phyloP scores from a whole-genome alignment of 2,113 vertebrate species.

The Lutjanus erythropterus region DNA sequence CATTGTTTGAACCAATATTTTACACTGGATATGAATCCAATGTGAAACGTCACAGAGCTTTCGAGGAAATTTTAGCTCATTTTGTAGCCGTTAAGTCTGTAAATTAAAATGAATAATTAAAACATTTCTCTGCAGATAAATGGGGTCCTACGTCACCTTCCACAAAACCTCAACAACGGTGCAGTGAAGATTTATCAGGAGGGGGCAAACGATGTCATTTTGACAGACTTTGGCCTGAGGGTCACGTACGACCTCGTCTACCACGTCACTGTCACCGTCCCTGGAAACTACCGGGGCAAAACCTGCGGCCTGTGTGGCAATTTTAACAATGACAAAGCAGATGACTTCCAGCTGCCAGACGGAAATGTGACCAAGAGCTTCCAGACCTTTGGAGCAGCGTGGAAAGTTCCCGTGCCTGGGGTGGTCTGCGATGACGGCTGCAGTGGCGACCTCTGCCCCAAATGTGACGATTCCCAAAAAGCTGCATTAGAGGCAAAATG shows the following conservation, averaged over 20 bases:
- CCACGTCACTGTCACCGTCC: conserved; percentile 64
- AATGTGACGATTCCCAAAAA: conserved; percentile 44
- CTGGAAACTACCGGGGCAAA: conserved; percentile 65
- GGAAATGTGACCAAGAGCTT: conserved; percentile 44
- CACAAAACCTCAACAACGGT: conserved; percentile 41
- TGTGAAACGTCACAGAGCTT: neutral
- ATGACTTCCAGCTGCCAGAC: conserved; percentile 60
- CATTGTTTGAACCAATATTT: neutral
- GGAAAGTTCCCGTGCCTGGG: conserved; percentile 61
- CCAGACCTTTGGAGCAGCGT: conserved; percentile 60
- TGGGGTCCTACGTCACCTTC: conserved; percentile 31
- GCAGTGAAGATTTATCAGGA: conserved; percentile 49
- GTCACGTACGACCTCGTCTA: conserved; percentile 74
- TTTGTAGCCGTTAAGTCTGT: no score
- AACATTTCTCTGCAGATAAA: conserved; percentile 65
- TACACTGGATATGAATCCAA: neutral
- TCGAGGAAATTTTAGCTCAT: no score
- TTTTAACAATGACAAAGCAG: conserved; percentile 61
- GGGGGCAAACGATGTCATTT: conserved; percentile 34
- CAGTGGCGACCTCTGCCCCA: conserved; percentile 36
- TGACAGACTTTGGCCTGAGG: conserved; percentile 71
- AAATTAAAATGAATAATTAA: neutral
- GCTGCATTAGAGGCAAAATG: conserved; percentile 60
- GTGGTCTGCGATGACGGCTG: conserved; percentile 70
- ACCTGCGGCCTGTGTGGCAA: conserved; percentile 80